Evolutionary conservation across 2,797 vertebrate species (phyloP).

Genomic region (Kryptopterus vitreolus): DNA sequence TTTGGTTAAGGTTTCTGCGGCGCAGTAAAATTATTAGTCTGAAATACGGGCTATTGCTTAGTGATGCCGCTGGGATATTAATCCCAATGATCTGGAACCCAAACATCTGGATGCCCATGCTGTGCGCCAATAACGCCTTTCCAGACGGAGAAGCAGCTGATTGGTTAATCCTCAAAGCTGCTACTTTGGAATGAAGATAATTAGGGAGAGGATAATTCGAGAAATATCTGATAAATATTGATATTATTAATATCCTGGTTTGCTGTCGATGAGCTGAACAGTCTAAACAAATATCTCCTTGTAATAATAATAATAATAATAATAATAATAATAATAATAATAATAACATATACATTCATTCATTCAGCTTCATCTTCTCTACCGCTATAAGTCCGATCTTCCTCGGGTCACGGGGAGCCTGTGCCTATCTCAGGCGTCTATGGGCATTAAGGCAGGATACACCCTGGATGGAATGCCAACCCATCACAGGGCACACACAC

Average conservation of each 20-base stretch:
- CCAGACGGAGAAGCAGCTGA: background rate
- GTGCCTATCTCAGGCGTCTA: too few species aligned
- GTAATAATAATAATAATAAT: too few species aligned
- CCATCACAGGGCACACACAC: too few species aligned
- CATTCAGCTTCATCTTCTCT: too few species aligned
- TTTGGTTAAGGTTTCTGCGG: slow-evolving; percentile 49
- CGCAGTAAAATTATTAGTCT: slow-evolving; percentile 53
- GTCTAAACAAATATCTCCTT: too few species aligned
- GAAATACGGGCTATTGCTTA: slow-evolving; percentile 46
- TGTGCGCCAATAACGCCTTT: slow-evolving; percentile 13
- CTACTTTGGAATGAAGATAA: background rate
- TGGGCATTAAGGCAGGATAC: too few species aligned
- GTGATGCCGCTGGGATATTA: slow-evolving; percentile 50
- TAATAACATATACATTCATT: too few species aligned
- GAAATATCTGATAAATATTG: too few species aligned
- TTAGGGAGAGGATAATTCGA: background rate
- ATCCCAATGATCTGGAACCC: slow-evolving; percentile 44
- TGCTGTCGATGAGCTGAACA: background rate
- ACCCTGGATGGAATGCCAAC: too few species aligned
- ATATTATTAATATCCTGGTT: background rate
- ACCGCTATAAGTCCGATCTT: too few species aligned
- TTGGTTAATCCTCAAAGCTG: background rate
- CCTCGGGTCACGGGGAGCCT: too few species aligned
- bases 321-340: too few species aligned
- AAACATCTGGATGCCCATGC: slow-evolving; percentile 32